Evolutionary conservation across 2,888 invertebrate species (phyloP).

Genomic region (Ectemnius cavifrons): DNA sequence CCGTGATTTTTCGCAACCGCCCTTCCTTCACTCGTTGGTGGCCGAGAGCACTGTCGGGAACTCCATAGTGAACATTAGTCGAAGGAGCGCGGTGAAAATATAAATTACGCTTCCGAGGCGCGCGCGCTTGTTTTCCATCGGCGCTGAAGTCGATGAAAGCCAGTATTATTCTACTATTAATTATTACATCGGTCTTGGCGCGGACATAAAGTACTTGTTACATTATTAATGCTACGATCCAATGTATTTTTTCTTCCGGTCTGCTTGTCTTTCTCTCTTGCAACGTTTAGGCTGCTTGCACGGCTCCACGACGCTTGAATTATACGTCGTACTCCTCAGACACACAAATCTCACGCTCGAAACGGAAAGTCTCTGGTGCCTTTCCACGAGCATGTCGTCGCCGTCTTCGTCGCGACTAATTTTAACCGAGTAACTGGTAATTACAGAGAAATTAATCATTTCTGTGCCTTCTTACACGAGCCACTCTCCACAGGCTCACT

Average conservation of each 20-base stretch:
- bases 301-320: slow-evolving; percentile 60
- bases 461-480: slow-evolving; percentile 53
- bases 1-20: slow-evolving; percentile 15
- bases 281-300: slow-evolving; percentile 31
- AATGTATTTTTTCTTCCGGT: slow-evolving; percentile 27
- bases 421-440: slow-evolving; percentile 68
- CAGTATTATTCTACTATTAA: slow-evolving; percentile 34
- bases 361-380: slow-evolving; percentile 40
- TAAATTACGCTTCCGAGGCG: slow-evolving; percentile 5
- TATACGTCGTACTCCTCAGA: slow-evolving; percentile 67
- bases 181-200: slow-evolving; percentile 20
- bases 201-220: slow-evolving; percentile 28
- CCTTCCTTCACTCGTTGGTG: no score
- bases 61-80: background rate
- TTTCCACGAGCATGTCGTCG: slow-evolving; percentile 1
- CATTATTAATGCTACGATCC: slow-evolving; percentile 29
- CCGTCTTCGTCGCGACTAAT: slow-evolving; percentile 59
- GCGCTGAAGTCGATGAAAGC: slow-evolving; percentile 20
- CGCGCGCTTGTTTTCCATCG: background rate
- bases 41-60: background rate
- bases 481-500: slow-evolving; percentile 34
- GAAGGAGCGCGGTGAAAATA: background rate
- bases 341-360: slow-evolving; percentile 66
- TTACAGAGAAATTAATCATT: slow-evolving; percentile 73
- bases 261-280: slow-evolving; percentile 5